These are phyloP conservation scores for Achlya flavicornis DNA, from an alignment of 2,888 invertebrate genomes.

Conservation along the genomic window DNA sequence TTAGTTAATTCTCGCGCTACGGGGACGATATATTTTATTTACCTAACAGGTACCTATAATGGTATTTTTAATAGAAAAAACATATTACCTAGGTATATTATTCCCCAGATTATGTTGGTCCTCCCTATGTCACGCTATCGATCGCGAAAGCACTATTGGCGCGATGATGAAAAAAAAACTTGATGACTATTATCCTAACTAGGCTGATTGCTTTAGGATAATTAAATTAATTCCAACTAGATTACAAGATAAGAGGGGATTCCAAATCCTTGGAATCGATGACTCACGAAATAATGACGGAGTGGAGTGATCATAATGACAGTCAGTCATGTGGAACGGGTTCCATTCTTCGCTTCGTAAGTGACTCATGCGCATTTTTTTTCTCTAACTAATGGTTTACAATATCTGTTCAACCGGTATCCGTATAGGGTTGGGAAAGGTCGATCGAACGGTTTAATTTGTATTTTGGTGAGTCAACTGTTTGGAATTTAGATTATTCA, in stretches of 20 bases:
- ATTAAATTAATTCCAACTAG: background rate
- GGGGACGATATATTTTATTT: too few relatives aligned
- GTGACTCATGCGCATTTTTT: constrained; percentile 8
- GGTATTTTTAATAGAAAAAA: too few relatives aligned
- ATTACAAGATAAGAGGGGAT: background rate
- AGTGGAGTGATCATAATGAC: background rate
- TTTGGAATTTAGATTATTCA: constrained; percentile 25
- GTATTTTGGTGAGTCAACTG: constrained; percentile 33
- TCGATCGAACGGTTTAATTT: constrained; percentile 16
- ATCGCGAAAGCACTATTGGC: too few relatives aligned
- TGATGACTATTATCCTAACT: background rate
- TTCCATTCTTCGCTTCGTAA: background rate
- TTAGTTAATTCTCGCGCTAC: too few relatives aligned
- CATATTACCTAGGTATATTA: too few relatives aligned
- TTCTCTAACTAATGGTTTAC: background rate
- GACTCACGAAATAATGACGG: constrained; percentile 1
- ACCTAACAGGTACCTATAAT: background rate
- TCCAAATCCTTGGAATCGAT: constrained; percentile 3
- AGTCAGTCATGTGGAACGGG: constrained; percentile 3
- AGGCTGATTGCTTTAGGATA: background rate
- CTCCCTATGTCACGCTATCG: too few relatives aligned
- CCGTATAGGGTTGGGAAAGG: constrained; percentile 23
- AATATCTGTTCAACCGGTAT: background rate
- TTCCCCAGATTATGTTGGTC: too few relatives aligned
- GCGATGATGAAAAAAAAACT: too few relatives aligned